These are phyloP conservation scores for Hyalella azteca DNA, from an alignment of 2,888 invertebrate genomes.

Conservation along the genomic window DNA sequence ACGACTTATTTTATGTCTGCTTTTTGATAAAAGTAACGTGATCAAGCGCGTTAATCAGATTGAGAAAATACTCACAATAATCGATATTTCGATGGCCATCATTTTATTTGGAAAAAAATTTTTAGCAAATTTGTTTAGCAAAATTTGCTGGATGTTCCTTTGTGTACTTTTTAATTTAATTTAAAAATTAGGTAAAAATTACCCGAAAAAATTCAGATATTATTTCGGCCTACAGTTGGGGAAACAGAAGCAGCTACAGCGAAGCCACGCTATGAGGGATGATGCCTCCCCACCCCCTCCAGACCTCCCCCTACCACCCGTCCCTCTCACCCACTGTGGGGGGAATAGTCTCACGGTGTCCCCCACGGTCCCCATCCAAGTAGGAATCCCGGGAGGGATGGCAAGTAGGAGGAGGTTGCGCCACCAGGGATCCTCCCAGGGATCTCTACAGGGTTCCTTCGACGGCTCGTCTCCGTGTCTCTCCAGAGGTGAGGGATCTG, in stretches of 20 bases:
- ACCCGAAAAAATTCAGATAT: too few species aligned
- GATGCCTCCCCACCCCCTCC: conserved; percentile 69
- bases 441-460: conserved; percentile 51
- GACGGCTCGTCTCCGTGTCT: conserved; percentile 59
- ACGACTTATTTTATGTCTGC: too few species aligned
- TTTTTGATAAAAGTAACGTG: too few species aligned
- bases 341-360: conserved; percentile 55
- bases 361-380: conserved; percentile 15
- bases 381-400: conserved; percentile 33
- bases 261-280: conserved; percentile 90
- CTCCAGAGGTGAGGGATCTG: conserved; percentile 58
- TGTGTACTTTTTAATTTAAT: too few species aligned
- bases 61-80: too few species aligned
- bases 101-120: too few species aligned
- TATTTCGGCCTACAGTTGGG: too few species aligned
- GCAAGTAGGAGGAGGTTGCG: conserved; percentile 44
- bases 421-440: conserved; percentile 54
- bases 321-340: conserved; percentile 35
- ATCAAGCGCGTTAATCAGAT: too few species aligned
- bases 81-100: too few species aligned
- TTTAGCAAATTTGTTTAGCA: too few species aligned
- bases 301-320: conserved; percentile 41
- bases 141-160: too few species aligned
- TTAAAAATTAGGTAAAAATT: too few species aligned
- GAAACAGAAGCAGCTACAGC: conserved; percentile 68